These are phyloP conservation scores for Neodiprion virginianus DNA, from an alignment of 1,140 invertebrate genomes.

Conservation along the genomic window DNA sequence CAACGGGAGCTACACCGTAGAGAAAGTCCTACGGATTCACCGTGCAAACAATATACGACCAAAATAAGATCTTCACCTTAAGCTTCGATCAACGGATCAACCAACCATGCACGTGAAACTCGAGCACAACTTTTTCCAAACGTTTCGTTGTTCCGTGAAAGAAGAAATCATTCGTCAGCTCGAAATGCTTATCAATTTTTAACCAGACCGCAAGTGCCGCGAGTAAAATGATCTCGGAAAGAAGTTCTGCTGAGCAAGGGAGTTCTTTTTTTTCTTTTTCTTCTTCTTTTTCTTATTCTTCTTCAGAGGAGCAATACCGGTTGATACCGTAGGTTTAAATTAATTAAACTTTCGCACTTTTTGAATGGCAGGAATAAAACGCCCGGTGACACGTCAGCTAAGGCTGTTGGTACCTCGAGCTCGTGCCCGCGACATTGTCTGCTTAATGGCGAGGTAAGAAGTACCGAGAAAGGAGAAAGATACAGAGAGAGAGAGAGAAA, in stretches of 20 bases:
- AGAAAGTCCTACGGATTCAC: constrained; percentile 1
- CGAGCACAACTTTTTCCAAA: no score
- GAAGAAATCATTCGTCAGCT: no score
- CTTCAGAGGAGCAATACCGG: constrained; percentile 33
- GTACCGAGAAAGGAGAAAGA: not conserved
- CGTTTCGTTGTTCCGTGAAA: no score
- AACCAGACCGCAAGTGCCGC: no score
- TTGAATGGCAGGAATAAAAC: constrained; percentile 44
- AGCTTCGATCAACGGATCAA: no score
- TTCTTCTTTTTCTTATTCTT: no score
- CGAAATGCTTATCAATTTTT: no score
- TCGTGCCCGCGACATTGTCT: constrained; percentile 34
- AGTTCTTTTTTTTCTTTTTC: no score
- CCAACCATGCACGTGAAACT: no score
- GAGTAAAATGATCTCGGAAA: no score
- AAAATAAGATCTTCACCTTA: not conserved
- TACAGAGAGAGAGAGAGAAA: constrained; percentile 38
- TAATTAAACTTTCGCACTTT: constrained; percentile 48
- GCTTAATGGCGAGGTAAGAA: constrained; percentile 47
- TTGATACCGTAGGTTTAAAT: constrained; percentile 46
- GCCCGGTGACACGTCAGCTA: constrained; percentile 46
- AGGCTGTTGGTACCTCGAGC: constrained; percentile 34
- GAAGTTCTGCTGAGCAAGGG: no score
- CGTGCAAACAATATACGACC: constrained; percentile 1
- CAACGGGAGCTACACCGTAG: not conserved